Percentiles rank a stretch among this genome's conserved stretches.
Evolutionary conservation across 2,113 vertebrate genomes (phyloP).

Genomic region (Varanus salvator): DNA sequence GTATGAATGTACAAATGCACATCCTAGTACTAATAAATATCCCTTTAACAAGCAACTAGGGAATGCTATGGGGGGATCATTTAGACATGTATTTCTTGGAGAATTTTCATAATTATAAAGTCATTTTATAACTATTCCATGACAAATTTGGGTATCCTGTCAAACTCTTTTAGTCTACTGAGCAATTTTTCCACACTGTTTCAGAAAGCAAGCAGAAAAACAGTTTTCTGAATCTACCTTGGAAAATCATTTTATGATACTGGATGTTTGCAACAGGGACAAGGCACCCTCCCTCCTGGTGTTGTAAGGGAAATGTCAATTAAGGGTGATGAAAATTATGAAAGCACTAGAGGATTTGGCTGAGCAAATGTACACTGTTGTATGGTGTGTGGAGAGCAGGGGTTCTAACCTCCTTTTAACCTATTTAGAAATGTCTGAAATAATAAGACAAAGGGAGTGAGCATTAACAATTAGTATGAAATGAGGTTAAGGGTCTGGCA

Average conservation of each 20-base stretch:
- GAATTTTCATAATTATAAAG: not conserved
- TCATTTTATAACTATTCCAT: constrained; percentile 1
- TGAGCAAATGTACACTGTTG: not conserved
- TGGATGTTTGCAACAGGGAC: not conserved
- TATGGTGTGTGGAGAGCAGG: not conserved
- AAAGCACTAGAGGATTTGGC: not conserved
- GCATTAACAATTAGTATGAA: constrained; percentile 3
- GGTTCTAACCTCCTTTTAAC: constrained; percentile 4
- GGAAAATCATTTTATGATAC: not conserved
- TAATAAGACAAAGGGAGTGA: not conserved
- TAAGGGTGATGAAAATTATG: not conserved
- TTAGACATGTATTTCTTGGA: not conserved
- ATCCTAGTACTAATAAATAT: not conserved
- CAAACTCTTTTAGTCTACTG: not conserved
- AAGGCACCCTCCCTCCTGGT: not conserved
- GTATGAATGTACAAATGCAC: no score
- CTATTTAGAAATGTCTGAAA: not conserved
- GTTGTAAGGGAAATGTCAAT: not conserved
- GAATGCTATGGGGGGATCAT: not conserved
- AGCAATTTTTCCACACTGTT: not conserved
- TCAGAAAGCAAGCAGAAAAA: not conserved
- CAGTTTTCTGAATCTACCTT: not conserved
- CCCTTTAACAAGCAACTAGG: not conserved
- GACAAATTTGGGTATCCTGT: not conserved
- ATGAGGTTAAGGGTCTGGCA: not conserved